Conservation (phyloP, 1,140 invertebrate species). For the Cydia fagiglandana region DNA sequence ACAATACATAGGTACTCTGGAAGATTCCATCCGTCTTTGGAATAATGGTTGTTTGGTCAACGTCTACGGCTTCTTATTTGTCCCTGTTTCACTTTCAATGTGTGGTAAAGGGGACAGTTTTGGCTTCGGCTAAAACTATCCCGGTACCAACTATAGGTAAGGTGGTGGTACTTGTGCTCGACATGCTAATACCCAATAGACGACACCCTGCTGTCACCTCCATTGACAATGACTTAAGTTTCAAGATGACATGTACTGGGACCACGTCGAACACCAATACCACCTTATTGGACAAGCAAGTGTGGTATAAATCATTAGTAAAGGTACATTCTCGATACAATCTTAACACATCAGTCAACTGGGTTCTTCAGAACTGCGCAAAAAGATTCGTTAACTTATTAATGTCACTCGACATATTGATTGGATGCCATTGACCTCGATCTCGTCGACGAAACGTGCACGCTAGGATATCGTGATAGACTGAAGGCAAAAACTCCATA, state of each 20-base stretch:
- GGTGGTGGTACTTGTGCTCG: too few relatives aligned
- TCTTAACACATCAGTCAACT: not conserved
- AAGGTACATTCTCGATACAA: too few relatives aligned
- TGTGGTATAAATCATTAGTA: too few relatives aligned
- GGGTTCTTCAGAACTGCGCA: not conserved
- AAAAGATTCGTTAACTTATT: conserved; percentile 5
- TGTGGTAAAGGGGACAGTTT: not conserved
- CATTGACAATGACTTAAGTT: too few relatives aligned
- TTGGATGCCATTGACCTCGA: conserved; percentile 21
- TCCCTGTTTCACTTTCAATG: not conserved
- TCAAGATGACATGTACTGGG: too few relatives aligned
- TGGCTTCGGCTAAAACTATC: not conserved
- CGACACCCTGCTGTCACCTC: too few relatives aligned
- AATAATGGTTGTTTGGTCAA: not conserved
- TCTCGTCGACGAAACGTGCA: not conserved
- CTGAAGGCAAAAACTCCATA: conserved; percentile 16
- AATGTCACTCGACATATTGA: conserved; percentile 24
- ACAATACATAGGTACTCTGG: not conserved
- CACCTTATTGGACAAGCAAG: too few relatives aligned
- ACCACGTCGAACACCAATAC: too few relatives aligned
- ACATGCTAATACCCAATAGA: too few relatives aligned
- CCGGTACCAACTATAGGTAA: too few relatives aligned
- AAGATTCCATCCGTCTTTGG: not conserved
- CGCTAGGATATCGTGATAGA: conserved; percentile 4
- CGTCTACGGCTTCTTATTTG: not conserved